Base-by-base conservation (phyloP, 1,140 invertebrate species). In the Trichomalopsis sarcophagae region DNA sequence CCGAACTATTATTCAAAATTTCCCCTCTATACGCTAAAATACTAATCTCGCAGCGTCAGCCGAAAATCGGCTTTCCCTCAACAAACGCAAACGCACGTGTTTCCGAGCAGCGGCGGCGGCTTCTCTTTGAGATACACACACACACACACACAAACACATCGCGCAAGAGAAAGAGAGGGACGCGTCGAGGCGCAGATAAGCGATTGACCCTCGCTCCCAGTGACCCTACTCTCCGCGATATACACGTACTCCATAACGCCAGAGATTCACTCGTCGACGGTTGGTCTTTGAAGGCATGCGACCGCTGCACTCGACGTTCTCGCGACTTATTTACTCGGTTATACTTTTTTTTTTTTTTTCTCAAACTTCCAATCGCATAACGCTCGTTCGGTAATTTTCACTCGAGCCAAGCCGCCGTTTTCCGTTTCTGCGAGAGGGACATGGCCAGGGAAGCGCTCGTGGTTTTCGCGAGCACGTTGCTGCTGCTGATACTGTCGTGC, bases 121-220 rank as follows among this genome's bases (percentile, higher is more conserved):
- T 21, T n/a, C 21, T 21, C 55, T 62, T 62, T 62, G 55, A 62
- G 55, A 21, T 7, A 62, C 55, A 55, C 47, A 21, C 17, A 55
- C 50, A 55, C 50, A 55, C 10, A 50, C 10, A 21, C 2, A 55
- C 14, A 55, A 13, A 55, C 10, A 50, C 10, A 50, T 27, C 27
- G 27, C 27, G 4, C 47, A 50, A 74, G 33, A 74, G 30, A 33
- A 55, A 36, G 62, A 83, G 85, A 30, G 69, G 81, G 66, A 69
- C 66, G 66, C n/a, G 50, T 55, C 77, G 84, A 17, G 40, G 55
- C 23, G 50, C 87, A 88, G 89, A 89, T 89, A 89, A 89, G 78
- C 84, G 62, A 27, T 86, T 89, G 88, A 89, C 88, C 88, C 88
- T 89, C 82, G 88, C 82, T 66, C 82, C 50, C 68, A 2, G 68